Evolutionary conservation across 2,113 vertebrate genomes (phyloP).

Genomic region (Percina caprodes): DNA sequence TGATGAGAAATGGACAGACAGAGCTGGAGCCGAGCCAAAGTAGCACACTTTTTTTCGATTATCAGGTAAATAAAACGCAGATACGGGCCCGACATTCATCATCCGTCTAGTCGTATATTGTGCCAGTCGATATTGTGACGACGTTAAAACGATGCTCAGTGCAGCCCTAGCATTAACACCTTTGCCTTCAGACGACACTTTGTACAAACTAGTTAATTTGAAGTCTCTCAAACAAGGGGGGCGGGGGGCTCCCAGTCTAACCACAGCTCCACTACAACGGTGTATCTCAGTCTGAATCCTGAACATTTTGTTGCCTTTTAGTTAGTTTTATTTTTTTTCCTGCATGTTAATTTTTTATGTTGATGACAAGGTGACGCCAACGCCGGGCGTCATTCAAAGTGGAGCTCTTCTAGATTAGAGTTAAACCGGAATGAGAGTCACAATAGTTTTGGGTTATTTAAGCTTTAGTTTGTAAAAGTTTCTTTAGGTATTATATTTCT

Average conservation of each 20-base stretch:
- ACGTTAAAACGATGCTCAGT: too few species aligned
- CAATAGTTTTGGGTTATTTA: conserved; percentile 53
- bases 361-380: conserved; percentile 8
- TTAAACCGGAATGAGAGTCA: conserved; percentile 41
- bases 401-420: conserved; percentile 15
- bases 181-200: background rate
- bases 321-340: background rate
- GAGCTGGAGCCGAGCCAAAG: too few species aligned
- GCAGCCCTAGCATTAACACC: background rate
- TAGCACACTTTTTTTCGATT: too few species aligned
- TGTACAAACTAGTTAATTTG: background rate
- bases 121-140: too few species aligned
- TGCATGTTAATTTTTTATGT: conserved; percentile 27
- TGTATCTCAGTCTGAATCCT: conserved; percentile 26
- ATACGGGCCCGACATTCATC: too few species aligned
- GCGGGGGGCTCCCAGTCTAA: conserved; percentile 2
- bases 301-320: conserved; percentile 8
- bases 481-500: conserved; percentile 30
- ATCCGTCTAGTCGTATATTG: too few species aligned
- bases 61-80: too few species aligned
- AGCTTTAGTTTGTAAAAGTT: conserved; percentile 59
- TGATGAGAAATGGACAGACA: too few species aligned
- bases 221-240: background rate
- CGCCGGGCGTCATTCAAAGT: background rate
- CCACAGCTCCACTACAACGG: conserved; percentile 52